Evolutionary conservation across 2,888 invertebrate genomes (phyloP).

Genomic region (Calliphora vomitoria): DNA sequence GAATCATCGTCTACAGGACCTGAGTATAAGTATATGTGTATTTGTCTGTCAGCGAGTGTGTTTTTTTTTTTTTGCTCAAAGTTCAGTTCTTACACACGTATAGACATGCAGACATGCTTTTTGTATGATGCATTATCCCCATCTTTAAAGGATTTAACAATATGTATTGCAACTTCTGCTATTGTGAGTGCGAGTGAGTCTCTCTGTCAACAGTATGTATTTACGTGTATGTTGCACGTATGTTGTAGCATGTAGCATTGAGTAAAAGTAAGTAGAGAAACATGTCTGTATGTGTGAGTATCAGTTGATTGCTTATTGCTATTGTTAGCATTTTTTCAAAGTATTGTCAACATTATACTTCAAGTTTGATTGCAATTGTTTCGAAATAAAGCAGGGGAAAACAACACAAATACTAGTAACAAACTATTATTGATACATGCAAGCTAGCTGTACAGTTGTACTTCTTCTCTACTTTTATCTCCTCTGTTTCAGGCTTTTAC

Average conservation of each 20-base stretch:
- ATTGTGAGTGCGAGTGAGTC: background rate
- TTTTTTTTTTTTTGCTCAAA: background rate
- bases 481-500: background rate
- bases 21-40: background rate
- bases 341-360: conserved; percentile 58
- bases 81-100: conserved; percentile 32
- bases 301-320: conserved; percentile 52
- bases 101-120: conserved; percentile 31
- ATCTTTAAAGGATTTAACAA: conserved; percentile 44
- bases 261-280: conserved; percentile 10
- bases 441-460: background rate
- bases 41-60: background rate
- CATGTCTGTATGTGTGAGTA: conserved; percentile 2
- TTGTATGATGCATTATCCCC: conserved; percentile 58
- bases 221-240: conserved; percentile 15
- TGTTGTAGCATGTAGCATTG: conserved; percentile 4
- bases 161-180: conserved; percentile 7
- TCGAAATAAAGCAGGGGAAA: conserved; percentile 23
- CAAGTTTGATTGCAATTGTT: conserved; percentile 58
- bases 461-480: background rate
- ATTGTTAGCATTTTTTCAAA: conserved; percentile 52
- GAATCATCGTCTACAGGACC: background rate
- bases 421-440: conserved; percentile 20
- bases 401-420: background rate
- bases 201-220: conserved; percentile 23